Conservation (phyloP, 2,888 invertebrate species). For the Drosophila neutralis region DNA sequence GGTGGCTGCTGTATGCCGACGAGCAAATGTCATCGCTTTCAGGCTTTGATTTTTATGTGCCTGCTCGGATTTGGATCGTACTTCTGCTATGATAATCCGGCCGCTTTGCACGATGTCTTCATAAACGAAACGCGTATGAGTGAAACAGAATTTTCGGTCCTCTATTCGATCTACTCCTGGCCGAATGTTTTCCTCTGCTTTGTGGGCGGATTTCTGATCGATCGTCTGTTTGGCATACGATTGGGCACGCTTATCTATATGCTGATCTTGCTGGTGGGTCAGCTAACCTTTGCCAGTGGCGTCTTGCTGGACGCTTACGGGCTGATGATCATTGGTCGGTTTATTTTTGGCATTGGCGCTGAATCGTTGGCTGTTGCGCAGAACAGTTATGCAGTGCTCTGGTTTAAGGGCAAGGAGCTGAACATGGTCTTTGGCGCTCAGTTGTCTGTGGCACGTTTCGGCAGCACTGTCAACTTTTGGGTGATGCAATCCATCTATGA, state of each 20-base stretch:
- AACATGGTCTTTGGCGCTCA: slow-evolving; percentile 99
- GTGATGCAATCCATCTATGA: slow-evolving; percentile 95
- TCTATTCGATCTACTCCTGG: slow-evolving; percentile 98
- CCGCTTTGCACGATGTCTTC: slow-evolving; percentile 92
- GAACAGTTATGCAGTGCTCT: slow-evolving; percentile 98
- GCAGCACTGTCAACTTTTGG: slow-evolving; percentile 97
- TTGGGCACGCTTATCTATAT: slow-evolving; percentile 96
- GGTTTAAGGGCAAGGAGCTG: slow-evolving; percentile 98
- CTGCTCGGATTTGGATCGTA: slow-evolving; percentile 98
- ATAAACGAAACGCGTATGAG: slow-evolving; percentile 85
- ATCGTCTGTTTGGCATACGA: slow-evolving; percentile 96
- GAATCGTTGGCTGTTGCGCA: slow-evolving; percentile 98
- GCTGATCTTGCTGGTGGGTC: slow-evolving; percentile 93
- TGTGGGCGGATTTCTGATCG: slow-evolving; percentile 97
- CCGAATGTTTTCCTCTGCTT: slow-evolving; percentile 98
- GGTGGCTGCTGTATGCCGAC: slow-evolving; percentile 88
- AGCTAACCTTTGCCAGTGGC: slow-evolving; percentile 94
- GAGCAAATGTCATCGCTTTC: slow-evolving; percentile 90
- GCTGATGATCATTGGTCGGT: slow-evolving; percentile 97
- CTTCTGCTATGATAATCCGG: slow-evolving; percentile 99
- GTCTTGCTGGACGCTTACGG: slow-evolving; percentile 92
- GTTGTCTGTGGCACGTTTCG: slow-evolving; percentile 96
- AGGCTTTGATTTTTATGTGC: slow-evolving; percentile 96
- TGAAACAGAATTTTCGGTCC: slow-evolving; percentile 92
- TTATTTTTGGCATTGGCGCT: slow-evolving; percentile 98